Evolutionary conservation across 37 sponge, comb jelly and placozoan species (phyloP).

Genomic region (Amphimedon queenslandica): DNA sequence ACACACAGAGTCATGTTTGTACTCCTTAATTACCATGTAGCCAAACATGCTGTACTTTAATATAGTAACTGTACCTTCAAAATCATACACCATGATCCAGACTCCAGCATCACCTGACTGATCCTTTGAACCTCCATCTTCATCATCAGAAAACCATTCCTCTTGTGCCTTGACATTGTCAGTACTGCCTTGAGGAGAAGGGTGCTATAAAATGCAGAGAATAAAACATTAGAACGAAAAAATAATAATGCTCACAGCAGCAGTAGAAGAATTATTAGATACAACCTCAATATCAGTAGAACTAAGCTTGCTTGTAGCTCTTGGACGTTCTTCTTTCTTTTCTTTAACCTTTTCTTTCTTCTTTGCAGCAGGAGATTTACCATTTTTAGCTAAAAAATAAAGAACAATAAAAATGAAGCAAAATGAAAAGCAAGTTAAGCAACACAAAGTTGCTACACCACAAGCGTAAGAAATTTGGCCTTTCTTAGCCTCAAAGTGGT

Average conservation of each 20-base stretch:
- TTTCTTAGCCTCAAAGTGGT: no score
- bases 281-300: background rate
- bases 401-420: no score
- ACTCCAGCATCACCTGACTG: background rate
- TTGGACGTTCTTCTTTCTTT: background rate
- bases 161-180: background rate
- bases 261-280: background rate
- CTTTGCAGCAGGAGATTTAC: background rate
- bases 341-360: no score
- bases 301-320: background rate
- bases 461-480: no score
- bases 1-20: background rate
- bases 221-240: no score
- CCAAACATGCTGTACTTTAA: background rate
- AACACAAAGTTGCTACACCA: no score
- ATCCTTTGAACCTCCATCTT: background rate
- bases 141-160: conserved; percentile 17
- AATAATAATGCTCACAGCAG: background rate
- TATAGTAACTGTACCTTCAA: conserved; percentile 1
- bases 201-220: background rate
- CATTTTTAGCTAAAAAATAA: background rate
- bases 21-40: background rate
- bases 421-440: no score
- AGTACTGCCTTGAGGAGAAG: background rate
- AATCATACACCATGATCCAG: background rate